Conservation (phyloP, 2,113 vertebrate species). For the Solea senegalensis region DNA sequence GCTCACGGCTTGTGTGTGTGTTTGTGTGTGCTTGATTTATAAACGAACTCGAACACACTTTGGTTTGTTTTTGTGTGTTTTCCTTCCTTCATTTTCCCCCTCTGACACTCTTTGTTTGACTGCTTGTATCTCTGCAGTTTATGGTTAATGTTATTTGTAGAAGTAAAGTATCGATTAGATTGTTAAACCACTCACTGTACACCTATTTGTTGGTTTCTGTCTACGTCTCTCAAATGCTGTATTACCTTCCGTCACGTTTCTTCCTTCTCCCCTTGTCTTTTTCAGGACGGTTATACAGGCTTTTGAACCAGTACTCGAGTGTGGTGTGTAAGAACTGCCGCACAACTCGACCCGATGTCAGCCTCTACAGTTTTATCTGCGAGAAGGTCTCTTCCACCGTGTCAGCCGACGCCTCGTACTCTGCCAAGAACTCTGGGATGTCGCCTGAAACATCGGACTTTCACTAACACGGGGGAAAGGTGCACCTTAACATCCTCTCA, state of each 20-base stretch:
- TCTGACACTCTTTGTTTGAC: conserved; percentile 21
- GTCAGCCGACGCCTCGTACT: conserved; percentile 52
- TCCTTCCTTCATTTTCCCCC: conserved; percentile 15
- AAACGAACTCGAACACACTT: conserved; percentile 44
- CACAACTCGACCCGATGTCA: conserved; percentile 84
- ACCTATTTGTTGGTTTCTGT: conserved; percentile 28
- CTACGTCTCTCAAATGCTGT: conserved; percentile 23
- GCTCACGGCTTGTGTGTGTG: conserved; percentile 36
- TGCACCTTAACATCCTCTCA: conserved; percentile 7
- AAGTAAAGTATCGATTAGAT: not conserved
- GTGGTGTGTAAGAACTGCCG: conserved; percentile 88
- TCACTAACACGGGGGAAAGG: conserved; percentile 45
- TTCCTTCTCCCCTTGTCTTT: conserved; percentile 1
- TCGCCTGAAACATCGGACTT: conserved; percentile 41
- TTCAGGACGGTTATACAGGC: conserved; percentile 87
- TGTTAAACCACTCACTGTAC: not conserved
- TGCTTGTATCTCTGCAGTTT: not conserved
- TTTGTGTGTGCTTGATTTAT: conserved; percentile 59
- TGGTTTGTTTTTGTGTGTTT: conserved; percentile 23
- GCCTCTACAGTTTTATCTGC: conserved; percentile 90
- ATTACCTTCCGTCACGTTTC: conserved; percentile 13
- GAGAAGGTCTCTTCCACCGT: conserved; percentile 74
- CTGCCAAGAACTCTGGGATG: conserved; percentile 49
- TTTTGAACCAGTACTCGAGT: conserved; percentile 88
- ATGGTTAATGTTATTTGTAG: not conserved